These are phyloP conservation scores for Drosophila nr. perissopoda DNA, from an alignment of 2,888 invertebrate species.

Conservation along the genomic window DNA sequence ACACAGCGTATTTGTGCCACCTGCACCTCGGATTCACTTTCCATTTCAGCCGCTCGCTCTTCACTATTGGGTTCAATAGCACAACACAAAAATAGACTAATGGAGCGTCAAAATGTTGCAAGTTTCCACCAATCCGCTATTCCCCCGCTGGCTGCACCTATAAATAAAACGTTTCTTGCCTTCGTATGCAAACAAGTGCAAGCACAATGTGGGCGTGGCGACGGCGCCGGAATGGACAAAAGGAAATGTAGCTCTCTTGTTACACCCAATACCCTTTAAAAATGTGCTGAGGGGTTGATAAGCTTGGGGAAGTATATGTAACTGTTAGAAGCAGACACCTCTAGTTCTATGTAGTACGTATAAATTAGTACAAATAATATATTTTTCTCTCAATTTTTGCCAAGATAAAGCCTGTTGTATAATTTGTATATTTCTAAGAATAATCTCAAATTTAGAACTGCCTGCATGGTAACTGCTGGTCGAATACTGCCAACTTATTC, in stretches of 20 bases:
- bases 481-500: background rate
- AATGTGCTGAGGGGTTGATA: background rate
- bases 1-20: conserved; percentile 18
- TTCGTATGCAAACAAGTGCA: conserved; percentile 77
- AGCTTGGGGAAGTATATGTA: background rate
- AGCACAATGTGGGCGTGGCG: conserved; percentile 35
- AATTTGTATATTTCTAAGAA: background rate
- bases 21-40: conserved; percentile 38
- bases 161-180: conserved; percentile 63
- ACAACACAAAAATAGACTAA: conserved; percentile 72
- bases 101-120: conserved; percentile 47
- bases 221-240: conserved; percentile 52
- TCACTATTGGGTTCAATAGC: conserved; percentile 73
- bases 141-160: conserved; percentile 32
- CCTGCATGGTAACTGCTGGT: background rate
- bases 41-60: conserved; percentile 40
- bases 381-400: background rate
- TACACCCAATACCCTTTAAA: background rate
- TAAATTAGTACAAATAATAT: background rate
- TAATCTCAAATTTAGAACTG: background rate
- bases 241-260: conserved; percentile 47
- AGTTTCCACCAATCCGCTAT: background rate
- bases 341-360: background rate
- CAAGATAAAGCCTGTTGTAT: background rate
- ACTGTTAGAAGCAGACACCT: background rate